Base-by-base conservation (phyloP, 2,797 vertebrate genomes). In the Crenichthys baileyi region DNA sequence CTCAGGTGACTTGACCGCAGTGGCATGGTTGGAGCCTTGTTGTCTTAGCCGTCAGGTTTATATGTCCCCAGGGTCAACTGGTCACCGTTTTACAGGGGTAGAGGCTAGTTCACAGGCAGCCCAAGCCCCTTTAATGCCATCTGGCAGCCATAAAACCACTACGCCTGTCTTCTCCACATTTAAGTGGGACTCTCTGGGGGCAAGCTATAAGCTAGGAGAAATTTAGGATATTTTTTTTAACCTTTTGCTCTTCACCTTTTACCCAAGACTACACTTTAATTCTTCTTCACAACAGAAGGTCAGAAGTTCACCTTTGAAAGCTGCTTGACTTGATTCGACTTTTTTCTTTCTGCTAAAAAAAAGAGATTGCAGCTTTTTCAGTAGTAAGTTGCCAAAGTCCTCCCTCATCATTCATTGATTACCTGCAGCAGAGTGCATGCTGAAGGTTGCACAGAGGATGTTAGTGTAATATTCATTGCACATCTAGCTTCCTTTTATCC, bases 91-190 rank as follows among this genome's bases (percentile, higher is more conserved):
- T 92, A 90, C 89, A 79, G 93, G 91, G 95, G 87, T 94, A 92
- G 89, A 86, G 91, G 87, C 91, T 90, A 93, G 94, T 90, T 95
- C 92, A 93, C 91, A 89, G 94, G 87, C 91, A 88, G 86, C 88
- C 44, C 60, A 36, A 88, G 83, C 83, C 89, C 91, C 92, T 84
- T 82, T 87, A 55, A 31, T 94, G 92, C 96, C 97, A 98, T 98
- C 97, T 98, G 97, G 95, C 92, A 94, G 90, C 95, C 93, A 94
- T 97, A 97, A 97, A 93, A 95, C 91, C 70, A 39, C 36, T 41
- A 67, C 2, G 92, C 46, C 94, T 89, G 94, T 95, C 94, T 95
- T 94, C 92, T 90, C 82, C 83, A 29, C 84, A 55, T 51, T 86
- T 93, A 92, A 89, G 89, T 85, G 82, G 86, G 85, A 89, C 87